Conservation (phyloP, 2,113 vertebrate genomes). For the Bos indicus region DNA sequence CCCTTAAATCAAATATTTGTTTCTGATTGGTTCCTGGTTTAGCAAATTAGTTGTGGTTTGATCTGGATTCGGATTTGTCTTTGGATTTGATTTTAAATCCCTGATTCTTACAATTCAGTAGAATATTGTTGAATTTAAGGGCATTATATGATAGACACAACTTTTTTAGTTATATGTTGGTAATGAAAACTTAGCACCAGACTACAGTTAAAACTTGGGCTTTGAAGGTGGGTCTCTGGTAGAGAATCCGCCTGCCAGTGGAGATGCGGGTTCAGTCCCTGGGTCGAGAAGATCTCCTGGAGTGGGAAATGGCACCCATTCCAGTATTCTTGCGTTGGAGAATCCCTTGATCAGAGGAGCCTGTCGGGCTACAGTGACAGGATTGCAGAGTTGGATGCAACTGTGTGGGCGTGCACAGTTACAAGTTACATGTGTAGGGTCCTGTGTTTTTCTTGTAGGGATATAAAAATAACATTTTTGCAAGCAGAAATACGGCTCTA, state of each 20-base stretch:
- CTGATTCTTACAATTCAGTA: not conserved
- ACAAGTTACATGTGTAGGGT: not conserved
- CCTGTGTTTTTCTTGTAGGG: not conserved
- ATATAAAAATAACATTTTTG: not conserved
- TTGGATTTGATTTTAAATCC: conserved; percentile 5
- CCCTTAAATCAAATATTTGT: not conserved
- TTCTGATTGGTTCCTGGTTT: conserved; percentile 2
- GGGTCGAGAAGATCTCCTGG: not conserved
- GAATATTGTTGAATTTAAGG: not conserved
- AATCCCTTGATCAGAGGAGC: not conserved
- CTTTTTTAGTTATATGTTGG: not conserved
- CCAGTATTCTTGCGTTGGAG: not conserved
- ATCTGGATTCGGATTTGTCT: not conserved
- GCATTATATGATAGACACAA: not conserved
- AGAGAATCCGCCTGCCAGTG: not conserved
- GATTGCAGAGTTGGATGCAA: not conserved
- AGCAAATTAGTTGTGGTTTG: not conserved
- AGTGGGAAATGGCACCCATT: not conserved
- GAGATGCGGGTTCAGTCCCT: not conserved
- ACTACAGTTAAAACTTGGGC: not conserved
- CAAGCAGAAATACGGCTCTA: not conserved
- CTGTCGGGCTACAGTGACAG: not conserved
- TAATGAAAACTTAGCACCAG: not conserved
- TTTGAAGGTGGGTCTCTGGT: not conserved
- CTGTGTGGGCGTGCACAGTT: not conserved